Percentiles rank a stretch among this genome's conserved stretches.
These are phyloP conservation scores for Amphilophus citrinellus DNA, from an alignment of 2,113 vertebrate genomes.

Conservation along the genomic window DNA sequence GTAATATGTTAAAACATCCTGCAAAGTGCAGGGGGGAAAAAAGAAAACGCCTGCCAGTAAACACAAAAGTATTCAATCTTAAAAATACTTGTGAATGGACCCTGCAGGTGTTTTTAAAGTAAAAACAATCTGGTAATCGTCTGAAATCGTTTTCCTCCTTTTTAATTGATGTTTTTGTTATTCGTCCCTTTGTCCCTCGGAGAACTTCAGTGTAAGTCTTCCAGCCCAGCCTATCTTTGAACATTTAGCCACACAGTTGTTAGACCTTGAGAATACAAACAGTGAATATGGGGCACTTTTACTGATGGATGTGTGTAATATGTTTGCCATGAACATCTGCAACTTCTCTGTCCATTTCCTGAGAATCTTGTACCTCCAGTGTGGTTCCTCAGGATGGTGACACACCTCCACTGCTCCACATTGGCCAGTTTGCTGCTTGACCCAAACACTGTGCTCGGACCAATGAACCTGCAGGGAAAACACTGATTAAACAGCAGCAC, in stretches of 20 bases:
- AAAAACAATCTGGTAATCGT: rapidly evolving
- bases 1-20: neutral
- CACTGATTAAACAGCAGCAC: neutral
- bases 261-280: neutral
- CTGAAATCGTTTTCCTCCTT: rapidly evolving
- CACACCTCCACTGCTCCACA: conserved; percentile 98
- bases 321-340: neutral
- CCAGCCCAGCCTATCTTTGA: neutral
- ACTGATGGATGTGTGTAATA: neutral
- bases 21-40: too few species aligned
- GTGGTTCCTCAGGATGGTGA: conserved; percentile 96
- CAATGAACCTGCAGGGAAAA: conserved; percentile 87
- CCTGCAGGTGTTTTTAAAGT: neutral
- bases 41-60: too few species aligned
- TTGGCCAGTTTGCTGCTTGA: conserved; percentile 97
- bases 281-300: neutral
- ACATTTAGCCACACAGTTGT: rapidly evolving
- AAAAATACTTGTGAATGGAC: too few species aligned
- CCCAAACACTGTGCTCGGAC: conserved; percentile 96
- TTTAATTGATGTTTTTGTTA: neutral
- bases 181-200: too few species aligned
- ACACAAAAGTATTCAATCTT: too few species aligned
- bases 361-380: conserved; percentile 86
- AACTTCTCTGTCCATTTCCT: neutral
- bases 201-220: too few species aligned